Evolutionary conservation across 2,113 vertebrate genomes (phyloP), one percentile per base, ranked within the genome.

Genomic region (Pluvialis apricaria): DNA sequence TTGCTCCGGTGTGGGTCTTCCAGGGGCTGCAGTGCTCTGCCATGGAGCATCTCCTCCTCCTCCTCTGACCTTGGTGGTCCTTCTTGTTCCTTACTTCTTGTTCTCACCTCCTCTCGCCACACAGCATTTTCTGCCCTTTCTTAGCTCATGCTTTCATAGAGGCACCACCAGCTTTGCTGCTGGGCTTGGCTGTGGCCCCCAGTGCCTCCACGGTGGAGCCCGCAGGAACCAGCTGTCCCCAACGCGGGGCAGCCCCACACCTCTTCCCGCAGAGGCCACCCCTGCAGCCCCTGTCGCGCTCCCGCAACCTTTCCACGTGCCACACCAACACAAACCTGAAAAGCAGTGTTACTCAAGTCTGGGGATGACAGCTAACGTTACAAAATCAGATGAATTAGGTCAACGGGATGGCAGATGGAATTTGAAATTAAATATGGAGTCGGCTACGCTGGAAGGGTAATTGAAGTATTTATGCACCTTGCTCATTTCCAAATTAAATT

Each of bases 121-220:
- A 2, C 20, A 9, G 64, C 29, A 2, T 62, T 55, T 82, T 66
- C 71, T 26, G 28, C 64, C 54, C 36, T 64, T 45, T 18, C 45
- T 12, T 44, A 40, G 45, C 52, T 49, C 40, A 0, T 2, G n/a
- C 28, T 60, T n/a, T 32, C 55, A 15, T 9, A 28, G 78, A 51
- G 47, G 40, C 64, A 36, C 24, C 24, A 21, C 54, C 28, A 9
- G 34, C 76, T 60, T 24, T 83, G 72, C 58, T 24, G 21, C 24
- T 7, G n/a, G 54, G 76, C 49, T 77, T 7, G 13, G 47, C 29
- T 36, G 40, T 3, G 69, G 44, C 45, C 45, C 2, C 2, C 24
- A 9, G 1, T 5, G 54, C 18, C 19, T n/a, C 21, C 26, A 0
- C 36, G 1, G 10, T 0, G 17, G n/a, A 22, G 58, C 29, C 52